Percentiles rank a stretch among this genome's conserved stretches.
phyloP scores from a whole-genome alignment of 2,888 invertebrate genomes.

The Drosophila nr. perissopoda region DNA sequence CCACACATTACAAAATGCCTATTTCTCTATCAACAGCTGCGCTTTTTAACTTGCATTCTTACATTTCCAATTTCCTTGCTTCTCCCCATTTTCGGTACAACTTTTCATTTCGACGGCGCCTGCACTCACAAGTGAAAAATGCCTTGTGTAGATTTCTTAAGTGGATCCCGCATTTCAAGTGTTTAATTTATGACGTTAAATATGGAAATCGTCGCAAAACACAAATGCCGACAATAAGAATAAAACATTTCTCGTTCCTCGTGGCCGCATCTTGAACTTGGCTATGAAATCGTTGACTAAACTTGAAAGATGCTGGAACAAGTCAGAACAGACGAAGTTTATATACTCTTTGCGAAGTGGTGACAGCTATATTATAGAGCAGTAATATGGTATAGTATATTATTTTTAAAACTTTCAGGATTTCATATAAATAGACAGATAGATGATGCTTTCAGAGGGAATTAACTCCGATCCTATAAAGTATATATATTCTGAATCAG shows the following conservation, averaged over 20 bases:
- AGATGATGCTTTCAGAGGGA: not conserved
- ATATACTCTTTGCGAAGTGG: not conserved
- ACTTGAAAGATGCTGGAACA: conserved; percentile 3
- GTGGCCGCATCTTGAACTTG: conserved; percentile 50
- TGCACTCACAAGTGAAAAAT: conserved; percentile 39
- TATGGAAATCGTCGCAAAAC: conserved; percentile 68
- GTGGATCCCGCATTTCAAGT: conserved; percentile 59
- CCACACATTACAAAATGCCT: conserved; percentile 42
- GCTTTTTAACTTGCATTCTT: conserved; percentile 42
- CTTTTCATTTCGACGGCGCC: conserved; percentile 1
- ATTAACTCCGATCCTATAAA: not conserved
- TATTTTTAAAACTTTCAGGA: not conserved
- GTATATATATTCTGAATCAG: not conserved
- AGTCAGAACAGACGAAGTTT: not conserved
- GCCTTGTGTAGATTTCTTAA: conserved; percentile 35
- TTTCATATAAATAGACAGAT: not conserved
- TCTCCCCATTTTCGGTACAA: conserved; percentile 1
- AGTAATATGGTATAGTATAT: too few relatives aligned
- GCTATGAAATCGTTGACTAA: conserved; percentile 17
- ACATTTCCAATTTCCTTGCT: conserved; percentile 30
- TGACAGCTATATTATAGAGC: too few relatives aligned
- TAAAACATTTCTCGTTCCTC: conserved; percentile 61
- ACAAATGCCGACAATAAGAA: conserved; percentile 67
- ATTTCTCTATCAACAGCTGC: conserved; percentile 69
- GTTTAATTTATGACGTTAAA: conserved; percentile 75